Percentiles rank a stretch among this genome's conserved stretches.
phyloP scores from a whole-genome alignment of 1,140 invertebrate genomes.

The Mylabris phalerata region DNA sequence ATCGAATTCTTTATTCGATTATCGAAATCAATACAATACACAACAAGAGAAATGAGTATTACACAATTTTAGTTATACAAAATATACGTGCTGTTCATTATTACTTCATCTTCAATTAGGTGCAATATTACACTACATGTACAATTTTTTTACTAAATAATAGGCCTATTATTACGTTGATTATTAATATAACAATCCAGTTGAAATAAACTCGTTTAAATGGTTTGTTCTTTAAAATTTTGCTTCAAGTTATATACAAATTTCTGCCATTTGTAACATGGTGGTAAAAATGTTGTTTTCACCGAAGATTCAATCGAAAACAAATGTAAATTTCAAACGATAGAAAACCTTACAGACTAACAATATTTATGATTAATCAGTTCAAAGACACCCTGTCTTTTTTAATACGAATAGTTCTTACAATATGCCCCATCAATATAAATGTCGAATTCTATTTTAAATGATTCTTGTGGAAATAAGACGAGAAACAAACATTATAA shows the following conservation, averaged over 20 bases:
- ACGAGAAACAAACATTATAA: neutral
- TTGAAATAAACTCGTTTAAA: too few relatives aligned
- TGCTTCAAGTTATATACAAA: too few relatives aligned
- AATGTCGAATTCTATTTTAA: neutral
- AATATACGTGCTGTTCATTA: slow-evolving; percentile 10
- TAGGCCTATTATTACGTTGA: too few relatives aligned
- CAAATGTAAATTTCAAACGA: neutral
- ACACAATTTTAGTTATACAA: slow-evolving; percentile 7
- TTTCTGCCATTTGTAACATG: too few relatives aligned
- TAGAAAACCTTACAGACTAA: neutral
- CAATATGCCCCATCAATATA: neutral
- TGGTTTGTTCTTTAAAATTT: too few relatives aligned
- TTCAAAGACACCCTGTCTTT: slow-evolving; percentile 20
- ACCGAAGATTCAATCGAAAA: neutral
- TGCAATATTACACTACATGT: too few relatives aligned
- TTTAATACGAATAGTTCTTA: neutral
- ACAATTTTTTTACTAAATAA: too few relatives aligned
- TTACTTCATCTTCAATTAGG: too few relatives aligned
- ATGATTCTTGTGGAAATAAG: neutral
- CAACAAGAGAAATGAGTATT: too few relatives aligned
- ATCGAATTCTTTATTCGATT: too few relatives aligned
- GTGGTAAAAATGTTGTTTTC: neutral
- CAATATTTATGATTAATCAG: slow-evolving; percentile 3
- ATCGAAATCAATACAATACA: too few relatives aligned
- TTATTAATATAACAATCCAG: too few relatives aligned